These are phyloP conservation scores for Choloepus hoffmanni DNA, from an alignment of 2,113 vertebrate genomes.

Conservation along the genomic window DNA sequence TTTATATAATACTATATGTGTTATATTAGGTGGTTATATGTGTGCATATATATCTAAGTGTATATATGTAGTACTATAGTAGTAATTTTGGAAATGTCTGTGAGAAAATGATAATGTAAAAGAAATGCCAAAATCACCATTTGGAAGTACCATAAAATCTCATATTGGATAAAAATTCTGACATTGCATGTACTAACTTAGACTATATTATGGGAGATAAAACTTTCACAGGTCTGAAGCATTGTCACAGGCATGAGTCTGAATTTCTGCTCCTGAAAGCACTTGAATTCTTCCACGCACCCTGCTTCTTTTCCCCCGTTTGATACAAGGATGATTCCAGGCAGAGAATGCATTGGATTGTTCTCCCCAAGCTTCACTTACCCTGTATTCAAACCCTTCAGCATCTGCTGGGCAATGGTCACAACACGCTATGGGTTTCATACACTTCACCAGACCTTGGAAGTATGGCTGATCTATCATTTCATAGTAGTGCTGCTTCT, in stretches of 20 bases:
- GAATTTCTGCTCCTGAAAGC: not conserved
- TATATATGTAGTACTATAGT: not conserved
- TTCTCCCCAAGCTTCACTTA: not conserved
- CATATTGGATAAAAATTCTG: not conserved
- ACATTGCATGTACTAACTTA: not conserved
- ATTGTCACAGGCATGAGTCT: not conserved
- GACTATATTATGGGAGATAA: not conserved
- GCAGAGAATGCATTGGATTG: not conserved
- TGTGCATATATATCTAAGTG: not conserved
- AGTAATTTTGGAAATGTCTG: not conserved
- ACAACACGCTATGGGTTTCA: not conserved
- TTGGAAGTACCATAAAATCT: not conserved
- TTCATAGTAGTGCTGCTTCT: not conserved
- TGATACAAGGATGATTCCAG: not conserved
- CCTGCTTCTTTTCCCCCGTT: not conserved
- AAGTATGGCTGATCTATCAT: not conserved
- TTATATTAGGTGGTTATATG: not conserved
- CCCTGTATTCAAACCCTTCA: not conserved
- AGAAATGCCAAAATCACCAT: not conserved
- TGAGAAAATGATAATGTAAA: slow-evolving; percentile 15
- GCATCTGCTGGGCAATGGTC: not conserved
- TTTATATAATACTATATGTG: not conserved
- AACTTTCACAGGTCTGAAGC: not conserved
- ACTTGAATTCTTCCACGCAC: not conserved
- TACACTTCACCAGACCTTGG: not conserved